These are phyloP conservation scores for Lethrus apterus DNA, from an alignment of 1,140 invertebrate genomes.

Conservation along the genomic window DNA sequence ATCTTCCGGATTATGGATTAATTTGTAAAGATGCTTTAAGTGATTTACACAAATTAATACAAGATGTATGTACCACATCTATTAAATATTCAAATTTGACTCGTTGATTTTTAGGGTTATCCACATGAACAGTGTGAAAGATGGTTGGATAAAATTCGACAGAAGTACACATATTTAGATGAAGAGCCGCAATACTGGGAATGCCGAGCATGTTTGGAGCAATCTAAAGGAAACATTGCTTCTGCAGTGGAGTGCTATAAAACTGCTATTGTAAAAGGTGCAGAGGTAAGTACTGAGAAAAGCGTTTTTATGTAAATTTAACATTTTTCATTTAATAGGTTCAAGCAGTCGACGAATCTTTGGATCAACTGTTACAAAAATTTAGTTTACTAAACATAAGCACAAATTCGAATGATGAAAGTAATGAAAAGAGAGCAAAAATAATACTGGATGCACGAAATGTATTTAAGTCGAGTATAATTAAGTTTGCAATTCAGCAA, in stretches of 20 bases:
- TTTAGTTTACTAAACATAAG: conserved; percentile 50
- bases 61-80: conserved; percentile 31
- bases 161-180: conserved; percentile 38
- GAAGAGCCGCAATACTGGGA: conserved; percentile 49
- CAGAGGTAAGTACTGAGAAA: conserved; percentile 39
- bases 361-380: conserved; percentile 49
- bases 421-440: conserved; percentile 21
- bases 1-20: conserved; percentile 12
- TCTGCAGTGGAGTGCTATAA: conserved; percentile 49
- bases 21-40: conserved; percentile 31
- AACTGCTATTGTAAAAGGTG: conserved; percentile 47
- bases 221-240: conserved; percentile 45
- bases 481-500: conserved; percentile 48
- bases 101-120: conserved; percentile 34
- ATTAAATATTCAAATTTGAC: background rate
- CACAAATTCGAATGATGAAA: conserved; percentile 23
- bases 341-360: conserved; percentile 43
- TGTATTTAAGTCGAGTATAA: conserved; percentile 50
- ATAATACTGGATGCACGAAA: conserved; percentile 45
- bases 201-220: conserved; percentile 48
- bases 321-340: conserved; percentile 34
- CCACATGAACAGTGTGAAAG: conserved; percentile 44
- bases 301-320: background rate
- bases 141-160: conserved; percentile 45
- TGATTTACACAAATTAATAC: conserved; percentile 38